phyloP scores from a whole-genome alignment of 2,113 vertebrate genomes.

The Aythya baeri region DNA sequence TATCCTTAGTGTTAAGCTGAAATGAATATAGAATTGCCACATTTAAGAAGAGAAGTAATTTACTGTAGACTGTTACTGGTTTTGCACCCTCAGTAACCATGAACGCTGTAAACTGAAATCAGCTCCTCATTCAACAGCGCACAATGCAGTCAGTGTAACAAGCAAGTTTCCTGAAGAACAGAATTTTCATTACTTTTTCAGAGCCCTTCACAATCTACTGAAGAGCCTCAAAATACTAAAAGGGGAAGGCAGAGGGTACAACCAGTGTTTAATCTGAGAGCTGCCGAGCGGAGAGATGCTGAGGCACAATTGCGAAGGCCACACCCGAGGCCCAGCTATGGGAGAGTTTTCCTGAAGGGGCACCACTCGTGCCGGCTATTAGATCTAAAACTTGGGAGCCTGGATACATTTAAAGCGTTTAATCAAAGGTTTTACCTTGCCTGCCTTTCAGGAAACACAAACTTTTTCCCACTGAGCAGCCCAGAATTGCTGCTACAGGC shows the following conservation, averaged over 20 bases:
- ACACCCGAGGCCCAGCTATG: not conserved
- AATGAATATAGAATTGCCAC: slow-evolving; percentile 58
- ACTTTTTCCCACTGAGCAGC: slow-evolving; percentile 18
- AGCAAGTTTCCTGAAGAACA: not conserved
- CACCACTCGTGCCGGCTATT: rapidly evolving
- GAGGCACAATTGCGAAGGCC: not conserved
- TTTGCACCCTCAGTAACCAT: not conserved
- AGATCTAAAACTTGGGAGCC: not conserved
- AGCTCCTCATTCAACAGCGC: not conserved
- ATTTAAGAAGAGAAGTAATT: not conserved
- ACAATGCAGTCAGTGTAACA: not conserved
- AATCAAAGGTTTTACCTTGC: not conserved
- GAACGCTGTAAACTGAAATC: not conserved
- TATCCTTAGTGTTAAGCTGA: slow-evolving; percentile 75
- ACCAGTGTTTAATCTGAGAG: not conserved
- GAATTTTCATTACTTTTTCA: not conserved
- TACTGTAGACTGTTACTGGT: not conserved
- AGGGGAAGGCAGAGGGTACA: not conserved
- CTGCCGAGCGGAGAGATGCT: no score
- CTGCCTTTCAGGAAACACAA: slow-evolving; percentile 10
- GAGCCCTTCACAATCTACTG: not conserved
- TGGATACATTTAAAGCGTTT: rapidly evolving
- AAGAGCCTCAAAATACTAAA: not conserved
- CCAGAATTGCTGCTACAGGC: not conserved
- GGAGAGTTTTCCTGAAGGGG: not conserved